Base-by-base conservation (phyloP, 2,888 invertebrate genomes). In the Eupelmus urozonus region DNA sequence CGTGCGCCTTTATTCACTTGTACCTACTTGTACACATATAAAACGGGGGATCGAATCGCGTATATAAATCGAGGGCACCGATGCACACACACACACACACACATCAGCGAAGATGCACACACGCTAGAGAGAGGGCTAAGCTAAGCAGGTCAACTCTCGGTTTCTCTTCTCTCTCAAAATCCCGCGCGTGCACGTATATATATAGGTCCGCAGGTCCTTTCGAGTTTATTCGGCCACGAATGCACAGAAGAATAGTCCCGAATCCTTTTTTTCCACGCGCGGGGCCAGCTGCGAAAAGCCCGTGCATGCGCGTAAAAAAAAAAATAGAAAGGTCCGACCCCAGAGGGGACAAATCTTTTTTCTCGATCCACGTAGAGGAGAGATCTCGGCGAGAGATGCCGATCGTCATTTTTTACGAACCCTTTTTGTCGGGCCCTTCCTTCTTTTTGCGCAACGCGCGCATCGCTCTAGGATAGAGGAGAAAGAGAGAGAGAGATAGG, bases 371-470 rank as follows among this genome's bases (percentile, higher is more conserved):
- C n/a, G n/a, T n/a, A n/a, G n/a, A n/a, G n/a, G n/a, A n/a, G 70
- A 83, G 85, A 86, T 88, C 87, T 86, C 70, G 87, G 86, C n/a
- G n/a, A n/a, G n/a, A n/a, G n/a, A n/a, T n/a, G 85, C 84, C 86
- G 89, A 89, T 89, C 87, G 85, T 86, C 88, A 89, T 88, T 88
- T 88, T 88, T 89, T 88, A 87, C 86, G 83, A 88, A 89, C 88
- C 83, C 83, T 79, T 82, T 83, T 82, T 67, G 25, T 18, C 11
- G 20, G 71, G 82, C 80, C 81, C 83, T 81, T 81, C 76, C 76
- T 82, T 81, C 83, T 83, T 84, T 87, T 86, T 82, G 85, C 86
- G 86, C 87, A 88, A 87, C 87, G 86, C n/a, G 25, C 1, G 70
- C 70, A 59, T 34, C 9, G 13, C 45, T 57, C 25, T 23, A 13